Base-by-base conservation (phyloP, 2,888 invertebrate genomes). In the Drosophila prostipennis region DNA sequence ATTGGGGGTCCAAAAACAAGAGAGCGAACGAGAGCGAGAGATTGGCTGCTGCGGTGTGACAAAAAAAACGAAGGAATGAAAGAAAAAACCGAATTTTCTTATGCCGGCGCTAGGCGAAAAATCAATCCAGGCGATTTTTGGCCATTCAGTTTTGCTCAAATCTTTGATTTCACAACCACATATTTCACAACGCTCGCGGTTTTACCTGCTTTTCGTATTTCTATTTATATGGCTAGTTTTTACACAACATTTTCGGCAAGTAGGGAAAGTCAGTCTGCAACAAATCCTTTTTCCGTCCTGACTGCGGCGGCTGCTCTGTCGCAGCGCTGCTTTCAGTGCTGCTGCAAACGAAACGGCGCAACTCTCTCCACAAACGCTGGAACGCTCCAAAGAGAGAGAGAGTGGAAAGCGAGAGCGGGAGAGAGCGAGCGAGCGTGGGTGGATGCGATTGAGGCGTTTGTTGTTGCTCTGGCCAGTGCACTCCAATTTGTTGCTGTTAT, bases 311-410 rank as follows among this genome's bases (percentile, higher is more conserved):
- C 42, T 48, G 57, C 26, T 57, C 60, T 59, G 42, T 43, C 19
- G 49, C 63, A 26, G 34, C 46, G 58, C 60, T 63, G 46, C 46
- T 64, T 74, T 55, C 45, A 10, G 57, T 58, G 81, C 70, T 79
- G 83, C 87, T 26, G 26, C 26, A 76, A 83, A 80, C 81, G 71
- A 80, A 8, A 37, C 81, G 74, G 84, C 72, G 72, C 78, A 70
- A 77, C 80, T 82, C 82, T 48, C 19, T 82, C 83, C 16, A 3
- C 13, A 34, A 34, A 48, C 19, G 52, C 43, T 54, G 72, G 52
- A 45, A 57, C 23, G 51, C 43, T 48, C 26, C 29, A 46, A 29
- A 69, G 49, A 55, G 67, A 52, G 46, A 26, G 26, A 26, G 26
- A 26, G 77, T 73, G 65, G 46, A 58, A 37, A 40, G 49, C 16